Percentiles rank a stretch among this genome's conserved stretches.
These are phyloP conservation scores for Leucosticte australis DNA, from an alignment of 2,113 vertebrate genomes.

Conservation along the genomic window DNA sequence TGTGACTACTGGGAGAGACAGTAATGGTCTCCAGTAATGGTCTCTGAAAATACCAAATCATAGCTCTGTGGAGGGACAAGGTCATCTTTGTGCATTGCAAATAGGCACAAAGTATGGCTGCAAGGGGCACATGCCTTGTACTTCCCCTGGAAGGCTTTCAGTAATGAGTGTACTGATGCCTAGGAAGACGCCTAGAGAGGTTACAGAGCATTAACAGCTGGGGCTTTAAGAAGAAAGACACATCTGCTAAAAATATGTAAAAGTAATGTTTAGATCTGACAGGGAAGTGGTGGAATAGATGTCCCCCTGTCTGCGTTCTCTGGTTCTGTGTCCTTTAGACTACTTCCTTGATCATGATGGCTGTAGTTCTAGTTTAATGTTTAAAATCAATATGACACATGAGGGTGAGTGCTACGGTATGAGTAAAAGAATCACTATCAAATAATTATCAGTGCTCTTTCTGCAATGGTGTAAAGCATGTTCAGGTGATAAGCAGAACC, in stretches of 20 bases:
- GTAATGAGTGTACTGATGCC: background rate
- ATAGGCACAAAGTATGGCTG: background rate
- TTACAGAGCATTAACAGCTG: background rate
- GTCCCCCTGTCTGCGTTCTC: background rate
- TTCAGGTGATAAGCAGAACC: background rate
- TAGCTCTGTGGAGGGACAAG: background rate
- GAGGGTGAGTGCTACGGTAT: fast-evolving
- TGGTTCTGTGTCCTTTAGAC: background rate
- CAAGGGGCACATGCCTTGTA: background rate
- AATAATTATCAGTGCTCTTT: background rate
- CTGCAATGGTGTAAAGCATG: background rate
- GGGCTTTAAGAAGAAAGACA: background rate
- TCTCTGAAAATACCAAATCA: background rate
- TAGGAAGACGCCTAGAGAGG: background rate
- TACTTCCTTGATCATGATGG: background rate
- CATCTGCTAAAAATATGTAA: background rate
- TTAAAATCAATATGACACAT: background rate
- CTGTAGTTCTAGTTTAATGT: background rate
- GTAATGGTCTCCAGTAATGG: background rate
- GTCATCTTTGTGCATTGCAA: background rate
- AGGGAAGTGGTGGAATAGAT: background rate
- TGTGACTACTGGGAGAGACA: background rate
- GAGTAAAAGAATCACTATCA: background rate
- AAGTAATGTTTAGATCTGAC: background rate
- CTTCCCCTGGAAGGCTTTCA: background rate